A percentile compares a stretch with the other conserved stretches of the same genome.
phyloP scores from a whole-genome alignment of 1,140 invertebrate species.

The Eumaeus atala region DNA sequence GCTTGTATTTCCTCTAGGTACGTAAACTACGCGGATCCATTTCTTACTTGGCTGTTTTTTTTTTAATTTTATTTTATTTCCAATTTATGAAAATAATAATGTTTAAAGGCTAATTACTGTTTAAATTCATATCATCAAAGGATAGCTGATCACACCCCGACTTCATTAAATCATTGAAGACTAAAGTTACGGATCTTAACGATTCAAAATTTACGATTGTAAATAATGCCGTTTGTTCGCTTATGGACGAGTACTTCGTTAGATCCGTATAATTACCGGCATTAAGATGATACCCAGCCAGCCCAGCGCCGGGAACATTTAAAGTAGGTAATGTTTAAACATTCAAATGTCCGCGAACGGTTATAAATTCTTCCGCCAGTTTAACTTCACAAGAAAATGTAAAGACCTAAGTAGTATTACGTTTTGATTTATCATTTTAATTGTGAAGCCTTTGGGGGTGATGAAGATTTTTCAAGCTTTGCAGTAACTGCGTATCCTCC shows the following conservation, averaged over 20 bases:
- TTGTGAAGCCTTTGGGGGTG: not conserved
- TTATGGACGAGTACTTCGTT: conserved; percentile 67
- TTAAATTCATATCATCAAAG: not conserved
- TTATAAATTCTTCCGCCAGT: conserved; percentile 51
- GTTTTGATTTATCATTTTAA: conserved; percentile 8
- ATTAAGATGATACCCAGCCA: conserved; percentile 68
- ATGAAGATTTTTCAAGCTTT: not conserved
- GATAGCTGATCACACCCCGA: not conserved
- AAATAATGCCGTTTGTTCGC: conserved; percentile 71
- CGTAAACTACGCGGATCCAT: too few relatives aligned
- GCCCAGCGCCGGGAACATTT: conserved; percentile 50
- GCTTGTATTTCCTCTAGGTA: too few relatives aligned
- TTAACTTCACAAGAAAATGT: not conserved
- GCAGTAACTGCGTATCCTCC: too few relatives aligned
- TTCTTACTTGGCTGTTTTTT: too few relatives aligned
- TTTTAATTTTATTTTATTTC: not conserved
- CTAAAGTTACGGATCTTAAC: not conserved
- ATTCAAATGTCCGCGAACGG: conserved; percentile 62
- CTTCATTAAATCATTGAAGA: not conserved
- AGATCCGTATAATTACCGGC: conserved; percentile 70
- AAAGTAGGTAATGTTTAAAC: conserved; percentile 55
- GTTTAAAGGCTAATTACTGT: not conserved
- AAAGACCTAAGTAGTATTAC: not conserved
- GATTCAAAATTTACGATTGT: conserved; percentile 62
- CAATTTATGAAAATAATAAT: not conserved